Percentiles rank a stretch among this genome's conserved stretches.
Conservation (phyloP, 2,113 vertebrate species). For the Chionomys nivalis region DNA sequence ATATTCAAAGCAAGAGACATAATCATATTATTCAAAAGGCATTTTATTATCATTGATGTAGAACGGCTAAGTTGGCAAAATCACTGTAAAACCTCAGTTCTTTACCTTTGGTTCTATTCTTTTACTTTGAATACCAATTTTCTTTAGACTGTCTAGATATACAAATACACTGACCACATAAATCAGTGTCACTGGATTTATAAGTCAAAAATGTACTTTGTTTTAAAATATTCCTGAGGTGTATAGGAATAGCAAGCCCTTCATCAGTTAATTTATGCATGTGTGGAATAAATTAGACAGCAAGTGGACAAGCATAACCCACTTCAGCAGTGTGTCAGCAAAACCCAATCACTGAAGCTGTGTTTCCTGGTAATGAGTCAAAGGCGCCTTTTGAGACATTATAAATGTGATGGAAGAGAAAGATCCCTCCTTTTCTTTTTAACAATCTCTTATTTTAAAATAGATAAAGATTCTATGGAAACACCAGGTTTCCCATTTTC, state of each 20-base stretch:
- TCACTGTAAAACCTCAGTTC: background rate
- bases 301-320: background rate
- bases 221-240: background rate
- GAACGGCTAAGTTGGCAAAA: background rate
- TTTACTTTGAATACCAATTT: background rate
- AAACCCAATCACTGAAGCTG: background rate
- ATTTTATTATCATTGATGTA: slow-evolving; percentile 1
- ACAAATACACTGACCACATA: background rate
- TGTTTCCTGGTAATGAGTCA: background rate
- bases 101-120: background rate
- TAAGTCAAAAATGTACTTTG: background rate
- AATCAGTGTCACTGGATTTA: background rate
- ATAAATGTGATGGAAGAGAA: background rate
- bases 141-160: background rate
- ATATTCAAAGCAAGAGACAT: slow-evolving; percentile 9
- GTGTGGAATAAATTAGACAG: slow-evolving; percentile 23
- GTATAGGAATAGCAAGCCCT: background rate
- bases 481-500: background rate
- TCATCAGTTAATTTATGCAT: background rate
- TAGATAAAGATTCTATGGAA: slow-evolving; percentile 35
- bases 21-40: background rate
- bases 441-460: slow-evolving; percentile 29
- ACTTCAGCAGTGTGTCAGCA: background rate
- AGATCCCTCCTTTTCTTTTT: background rate
- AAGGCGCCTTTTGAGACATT: background rate